phyloP scores from a whole-genome alignment of 2,113 vertebrate species.

The Eonycteris spelaea region DNA sequence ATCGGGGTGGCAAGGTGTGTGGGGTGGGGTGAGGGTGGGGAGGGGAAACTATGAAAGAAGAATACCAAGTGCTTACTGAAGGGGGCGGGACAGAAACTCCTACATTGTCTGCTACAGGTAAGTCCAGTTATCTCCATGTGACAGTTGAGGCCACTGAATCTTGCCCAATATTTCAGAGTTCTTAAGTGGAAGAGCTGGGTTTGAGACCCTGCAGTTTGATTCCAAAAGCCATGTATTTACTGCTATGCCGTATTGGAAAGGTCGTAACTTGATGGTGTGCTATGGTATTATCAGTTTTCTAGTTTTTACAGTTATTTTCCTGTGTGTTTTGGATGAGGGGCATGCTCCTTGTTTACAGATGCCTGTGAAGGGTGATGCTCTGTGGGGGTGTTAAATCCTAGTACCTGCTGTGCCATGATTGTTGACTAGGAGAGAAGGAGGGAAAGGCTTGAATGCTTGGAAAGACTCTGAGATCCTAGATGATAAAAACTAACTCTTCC shows the following conservation, averaged over 20 bases:
- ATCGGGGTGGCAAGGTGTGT: neutral
- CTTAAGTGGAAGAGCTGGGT: neutral
- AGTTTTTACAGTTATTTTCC: neutral
- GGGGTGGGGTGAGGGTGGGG: neutral
- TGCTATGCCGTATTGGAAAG: accelerated
- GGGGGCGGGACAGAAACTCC: neutral
- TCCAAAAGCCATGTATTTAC: neutral
- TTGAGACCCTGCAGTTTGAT: neutral
- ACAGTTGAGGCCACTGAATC: neutral
- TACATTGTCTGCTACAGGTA: accelerated
- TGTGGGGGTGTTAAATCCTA: neutral
- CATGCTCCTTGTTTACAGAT: neutral
- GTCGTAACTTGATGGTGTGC: neutral
- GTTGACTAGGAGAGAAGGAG: too few species aligned
- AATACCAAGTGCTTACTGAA: too few species aligned
- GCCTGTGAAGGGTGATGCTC: neutral
- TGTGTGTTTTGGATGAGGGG: neutral
- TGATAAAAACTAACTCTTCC: neutral
- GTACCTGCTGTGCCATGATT: neutral
- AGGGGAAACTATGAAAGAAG: neutral
- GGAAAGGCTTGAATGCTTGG: neutral
- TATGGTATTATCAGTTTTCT: neutral
- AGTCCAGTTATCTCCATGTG: neutral
- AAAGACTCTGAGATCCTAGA: neutral
- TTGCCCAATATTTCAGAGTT: neutral